These are phyloP conservation scores for Diachrysia chrysitis DNA, from an alignment of 2,888 invertebrate genomes.

Conservation along the genomic window DNA sequence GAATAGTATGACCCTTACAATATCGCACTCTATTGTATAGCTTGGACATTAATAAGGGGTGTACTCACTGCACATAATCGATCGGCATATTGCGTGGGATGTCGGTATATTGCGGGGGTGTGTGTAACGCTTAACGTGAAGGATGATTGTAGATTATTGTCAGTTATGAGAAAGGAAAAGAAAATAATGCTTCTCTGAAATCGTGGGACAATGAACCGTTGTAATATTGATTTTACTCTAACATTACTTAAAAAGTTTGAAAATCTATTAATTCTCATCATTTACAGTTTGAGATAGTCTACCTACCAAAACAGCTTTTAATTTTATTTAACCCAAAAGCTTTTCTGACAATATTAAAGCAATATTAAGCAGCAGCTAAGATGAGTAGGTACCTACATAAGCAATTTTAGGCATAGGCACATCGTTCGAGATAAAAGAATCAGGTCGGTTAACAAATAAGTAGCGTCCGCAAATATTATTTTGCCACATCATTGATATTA, in stretches of 20 bases:
- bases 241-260: neutral
- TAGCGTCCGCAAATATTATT: neutral
- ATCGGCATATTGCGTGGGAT: conserved; percentile 28
- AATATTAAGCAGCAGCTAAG: no score
- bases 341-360: no score
- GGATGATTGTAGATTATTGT: conserved; percentile 32
- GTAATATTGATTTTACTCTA: neutral
- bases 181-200: conserved; percentile 11
- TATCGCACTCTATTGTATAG: conserved; percentile 12
- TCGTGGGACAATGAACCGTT: neutral
- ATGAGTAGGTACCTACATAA: no score
- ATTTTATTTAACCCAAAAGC: no score
- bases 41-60: conserved; percentile 29
- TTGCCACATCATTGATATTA: neutral
- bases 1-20: conserved; percentile 16
- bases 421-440: no score
- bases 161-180: conserved; percentile 24
- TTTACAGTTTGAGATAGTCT: no score
- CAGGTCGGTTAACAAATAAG: no score
- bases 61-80: conserved; percentile 30
- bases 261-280: no score
- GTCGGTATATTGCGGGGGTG: conserved; percentile 52
- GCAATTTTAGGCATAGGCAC: no score
- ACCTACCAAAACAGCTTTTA: no score
- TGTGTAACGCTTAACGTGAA: conserved; percentile 43